phyloP scores from a whole-genome alignment of 2,113 vertebrate genomes.

The Hemiprocne comata region DNA sequence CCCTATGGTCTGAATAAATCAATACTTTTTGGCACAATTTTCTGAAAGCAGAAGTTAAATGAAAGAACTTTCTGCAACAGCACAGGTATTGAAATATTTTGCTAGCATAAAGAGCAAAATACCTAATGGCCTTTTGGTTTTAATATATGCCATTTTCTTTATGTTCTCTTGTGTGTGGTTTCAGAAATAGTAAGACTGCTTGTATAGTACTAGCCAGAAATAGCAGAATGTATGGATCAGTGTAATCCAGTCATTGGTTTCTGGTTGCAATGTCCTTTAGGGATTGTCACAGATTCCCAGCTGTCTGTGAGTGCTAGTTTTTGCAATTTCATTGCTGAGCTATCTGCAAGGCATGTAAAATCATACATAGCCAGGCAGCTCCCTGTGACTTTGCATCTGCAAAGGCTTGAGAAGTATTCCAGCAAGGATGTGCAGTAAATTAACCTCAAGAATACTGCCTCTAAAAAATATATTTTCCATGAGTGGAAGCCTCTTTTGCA shows the following conservation, averaged over 20 bases:
- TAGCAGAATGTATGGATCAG: slow-evolving; percentile 58
- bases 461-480: slow-evolving; percentile 31
- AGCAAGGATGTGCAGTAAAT: slow-evolving; percentile 44
- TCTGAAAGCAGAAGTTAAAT: background rate
- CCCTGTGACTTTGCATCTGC: background rate
- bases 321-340: slow-evolving; percentile 36
- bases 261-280: slow-evolving; percentile 40
- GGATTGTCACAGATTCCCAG: slow-evolving; percentile 50
- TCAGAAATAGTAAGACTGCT: slow-evolving; percentile 61
- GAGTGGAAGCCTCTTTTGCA: background rate
- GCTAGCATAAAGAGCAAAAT: background rate
- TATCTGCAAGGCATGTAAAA: slow-evolving; percentile 34
- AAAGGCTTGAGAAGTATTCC: slow-evolving; percentile 28
- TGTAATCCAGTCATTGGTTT: slow-evolving; percentile 57
- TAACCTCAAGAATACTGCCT: background rate
- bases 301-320: background rate
- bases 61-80: background rate
- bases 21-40: background rate
- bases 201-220: slow-evolving; percentile 50
- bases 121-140: background rate
- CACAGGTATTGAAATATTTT: background rate
- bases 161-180: background rate
- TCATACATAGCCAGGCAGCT: background rate
- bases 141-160: background rate
- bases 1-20: background rate